A percentile compares a stretch with the other conserved stretches of the same genome.
Conservation (phyloP, 2,888 invertebrate genomes). For the Lasioglossum villosulum region DNA sequence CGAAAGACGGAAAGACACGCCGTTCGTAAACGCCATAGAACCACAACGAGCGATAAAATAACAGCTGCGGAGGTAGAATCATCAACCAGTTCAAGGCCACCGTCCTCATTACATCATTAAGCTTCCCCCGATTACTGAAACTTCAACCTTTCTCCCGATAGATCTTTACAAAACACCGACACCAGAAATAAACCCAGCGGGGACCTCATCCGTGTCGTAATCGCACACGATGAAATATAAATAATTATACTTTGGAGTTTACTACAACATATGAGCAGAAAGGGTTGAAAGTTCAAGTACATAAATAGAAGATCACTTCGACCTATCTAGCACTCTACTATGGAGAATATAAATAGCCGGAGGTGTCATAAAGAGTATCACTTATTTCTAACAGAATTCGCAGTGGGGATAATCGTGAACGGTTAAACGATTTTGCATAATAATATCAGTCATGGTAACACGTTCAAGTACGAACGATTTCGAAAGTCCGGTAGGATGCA, state of each 20-base stretch:
- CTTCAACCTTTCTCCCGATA: background rate
- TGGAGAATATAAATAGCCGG: background rate
- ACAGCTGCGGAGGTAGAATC: background rate
- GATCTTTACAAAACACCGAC: background rate
- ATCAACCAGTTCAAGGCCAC: slow-evolving; percentile 7
- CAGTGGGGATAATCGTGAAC: background rate
- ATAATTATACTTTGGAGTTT: slow-evolving; percentile 12
- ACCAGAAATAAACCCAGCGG: background rate
- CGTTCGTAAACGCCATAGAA: background rate
- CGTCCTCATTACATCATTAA: background rate
- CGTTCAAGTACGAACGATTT: background rate
- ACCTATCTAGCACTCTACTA: slow-evolving; percentile 17
- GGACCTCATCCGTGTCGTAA: background rate
- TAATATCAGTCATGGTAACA: background rate
- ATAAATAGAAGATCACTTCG: slow-evolving; percentile 15
- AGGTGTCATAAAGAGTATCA: background rate
- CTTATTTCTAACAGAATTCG: background rate
- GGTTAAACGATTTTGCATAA: background rate
- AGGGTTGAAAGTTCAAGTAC: slow-evolving; percentile 18
- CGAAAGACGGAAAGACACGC: background rate
- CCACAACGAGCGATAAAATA: background rate
- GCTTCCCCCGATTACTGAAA: background rate
- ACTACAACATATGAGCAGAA: background rate
- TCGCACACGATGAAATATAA: slow-evolving; percentile 1
- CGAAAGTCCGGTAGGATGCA: background rate